Conservation (phyloP, 2,888 invertebrate genomes). For the Ceramica pisi region DNA sequence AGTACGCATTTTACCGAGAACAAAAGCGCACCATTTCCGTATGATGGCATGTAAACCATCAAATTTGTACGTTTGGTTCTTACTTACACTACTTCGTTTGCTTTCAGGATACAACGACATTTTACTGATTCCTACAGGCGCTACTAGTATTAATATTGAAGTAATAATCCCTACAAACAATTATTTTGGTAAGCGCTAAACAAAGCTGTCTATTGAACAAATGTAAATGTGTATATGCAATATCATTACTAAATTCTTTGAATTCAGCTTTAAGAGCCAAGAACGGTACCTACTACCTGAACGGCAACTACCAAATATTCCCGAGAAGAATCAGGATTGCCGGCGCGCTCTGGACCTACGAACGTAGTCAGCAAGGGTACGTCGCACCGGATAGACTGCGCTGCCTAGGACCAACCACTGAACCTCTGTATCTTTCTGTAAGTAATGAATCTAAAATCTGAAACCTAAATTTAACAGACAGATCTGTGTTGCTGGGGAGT, state of each 20-base stretch:
- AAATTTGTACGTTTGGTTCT: too few species aligned
- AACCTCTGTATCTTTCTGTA: slow-evolving; percentile 96
- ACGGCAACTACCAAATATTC: slow-evolving; percentile 99
- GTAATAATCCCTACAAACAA: slow-evolving; percentile 96
- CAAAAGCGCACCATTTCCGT: too few species aligned
- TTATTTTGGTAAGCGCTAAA: slow-evolving; percentile 93
- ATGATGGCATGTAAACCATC: too few species aligned
- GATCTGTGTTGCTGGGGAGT: too few species aligned
- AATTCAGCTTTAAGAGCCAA: slow-evolving; percentile 94
- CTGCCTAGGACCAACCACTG: slow-evolving; percentile 97
- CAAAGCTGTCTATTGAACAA: too few species aligned
- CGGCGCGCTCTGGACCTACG: slow-evolving; percentile 97
- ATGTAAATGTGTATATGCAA: too few species aligned
- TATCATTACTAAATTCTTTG: neutral
- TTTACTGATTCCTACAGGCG: slow-evolving; percentile 96
- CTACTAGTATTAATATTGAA: slow-evolving; percentile 96
- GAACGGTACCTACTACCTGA: slow-evolving; percentile 96
- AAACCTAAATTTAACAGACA: too few species aligned
- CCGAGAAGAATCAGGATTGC: slow-evolving; percentile 94
- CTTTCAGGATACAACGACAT: slow-evolving; percentile 97
- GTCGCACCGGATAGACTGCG: slow-evolving; percentile 96
- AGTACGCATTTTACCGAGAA: too few species aligned
- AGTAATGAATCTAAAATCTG: slow-evolving; percentile 46
- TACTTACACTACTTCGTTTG: neutral
- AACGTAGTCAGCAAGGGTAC: slow-evolving; percentile 95